Base-by-base conservation (phyloP, 1,140 invertebrate species). In the Anastrepha obliqua region DNA sequence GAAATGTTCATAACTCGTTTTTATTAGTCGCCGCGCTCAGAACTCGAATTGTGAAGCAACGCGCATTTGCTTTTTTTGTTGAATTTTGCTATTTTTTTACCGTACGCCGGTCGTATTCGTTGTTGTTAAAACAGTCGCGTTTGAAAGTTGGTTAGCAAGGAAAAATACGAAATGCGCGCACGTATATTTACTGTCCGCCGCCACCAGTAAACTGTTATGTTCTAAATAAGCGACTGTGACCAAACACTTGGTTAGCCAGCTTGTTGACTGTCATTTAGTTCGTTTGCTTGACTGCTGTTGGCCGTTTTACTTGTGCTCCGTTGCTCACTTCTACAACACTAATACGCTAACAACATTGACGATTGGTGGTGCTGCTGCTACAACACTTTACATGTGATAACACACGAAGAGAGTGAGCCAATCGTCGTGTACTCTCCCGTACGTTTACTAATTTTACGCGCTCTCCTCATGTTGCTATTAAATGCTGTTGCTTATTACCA, bases 1-100 rank as follows among this genome's bases (percentile, higher is more conserved):
- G 44, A 74, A 74, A 15, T 74, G 44, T 74, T 74, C 15, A 51
- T 51, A 74, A 74, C 70, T 51, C 70, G 70, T 74, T 74, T 74
- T 74, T 7, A 47, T 44, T 15, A 74, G 44, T 11, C 44, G 44
- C 70, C 70, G 70, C 44, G 44, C 8, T 2, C 44, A 64, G 60
- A 64, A 64, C 9, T 64, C 17, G 3, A 44, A 67, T 29, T 7
- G 64, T 15, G 8, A 3, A 74, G 29, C 70, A 74, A 65, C 11
- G 6, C 9, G 4, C 60, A 2, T 4, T 70, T 15, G 44, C 44
- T 7, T 17, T 29, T 44, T 51, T 74, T 51, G 17, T 29, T 74
- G 13, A n/a, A 74, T 51, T 74, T 74, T 74, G 29, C 29, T 29
- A 29, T 29, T 29, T 74, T 11, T 3, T 29, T 70, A 42, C 39